Evolutionary conservation across 1,140 invertebrate genomes (phyloP), one percentile per base, ranked within the genome.

Genomic region (Euschistus heros): DNA sequence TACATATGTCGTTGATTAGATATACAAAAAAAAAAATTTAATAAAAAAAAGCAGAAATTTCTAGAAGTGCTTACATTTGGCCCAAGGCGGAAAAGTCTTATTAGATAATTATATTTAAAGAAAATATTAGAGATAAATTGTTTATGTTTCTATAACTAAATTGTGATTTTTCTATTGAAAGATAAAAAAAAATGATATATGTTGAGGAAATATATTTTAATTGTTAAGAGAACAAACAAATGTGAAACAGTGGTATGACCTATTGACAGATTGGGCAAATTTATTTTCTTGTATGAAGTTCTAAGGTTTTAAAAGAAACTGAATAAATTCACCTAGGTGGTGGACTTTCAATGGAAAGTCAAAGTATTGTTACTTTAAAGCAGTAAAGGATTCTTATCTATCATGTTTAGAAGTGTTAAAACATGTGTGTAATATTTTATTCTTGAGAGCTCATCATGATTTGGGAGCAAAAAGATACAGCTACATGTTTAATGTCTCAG

Each of bases 41-140:
- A 57, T 22, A 22, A 57, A 57, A 57, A 57, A 37, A 24, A 17
- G 24, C 18, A 24, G 18, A 57, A 3, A 57, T 57, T 22, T 57
- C 24, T 57, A 57, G 54, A 57, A 57, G 15, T 24, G 54, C 54
- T 57, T 57, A 57, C 24, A 57, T 57, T 57, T 57, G 20, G 54
- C 20, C 54, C 54, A 22, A 57, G 24, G 54, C 7, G 47, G 24
- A 57, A 57, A 57, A 57, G 15, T 57, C 14, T 57, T 26, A 57
- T 57, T 57, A 57, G 54, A 57, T 57, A 57, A 57, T 57, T 57
- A 24, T 57, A 57, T 57, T 57, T 22, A 57, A 57, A 57, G n/a
- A n/a, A 22, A 22, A 57, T 57, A 24, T 26, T 57, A 57, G 54
- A 57, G 15, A 57, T 57, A 57, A 57, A 57, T 57, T 57, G 54